phyloP scores from a whole-genome alignment of 2,888 invertebrate species.

The Electrophaes corylata region DNA sequence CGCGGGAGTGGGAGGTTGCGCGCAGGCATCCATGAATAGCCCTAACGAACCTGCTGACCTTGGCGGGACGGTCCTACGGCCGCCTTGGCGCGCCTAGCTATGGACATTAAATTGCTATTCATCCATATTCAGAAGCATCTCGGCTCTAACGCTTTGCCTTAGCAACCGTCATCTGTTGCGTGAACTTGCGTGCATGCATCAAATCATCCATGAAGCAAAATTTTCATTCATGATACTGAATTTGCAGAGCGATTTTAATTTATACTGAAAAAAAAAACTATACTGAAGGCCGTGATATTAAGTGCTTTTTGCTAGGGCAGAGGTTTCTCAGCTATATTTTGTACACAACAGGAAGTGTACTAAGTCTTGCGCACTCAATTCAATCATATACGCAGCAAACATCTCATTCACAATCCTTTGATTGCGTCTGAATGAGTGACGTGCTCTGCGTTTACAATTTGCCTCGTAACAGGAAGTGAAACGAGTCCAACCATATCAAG shows the following conservation, averaged over 20 bases:
- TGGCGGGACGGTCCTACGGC: slow-evolving; percentile 67
- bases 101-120: slow-evolving; percentile 34
- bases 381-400: slow-evolving; percentile 65
- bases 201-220: slow-evolving; percentile 35
- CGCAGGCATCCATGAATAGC: slow-evolving; percentile 81
- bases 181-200: slow-evolving; percentile 10
- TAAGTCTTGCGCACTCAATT: slow-evolving; percentile 47
- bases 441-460: slow-evolving; percentile 76
- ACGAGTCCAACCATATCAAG: slow-evolving; percentile 76
- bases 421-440: slow-evolving; percentile 81
- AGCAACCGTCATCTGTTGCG: slow-evolving; percentile 20
- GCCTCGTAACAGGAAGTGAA: slow-evolving; percentile 75
- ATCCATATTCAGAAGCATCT: slow-evolving; percentile 26
- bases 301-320: background rate
- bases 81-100: slow-evolving; percentile 42
- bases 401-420: slow-evolving; percentile 81
- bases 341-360: slow-evolving; percentile 68
- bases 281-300: background rate
- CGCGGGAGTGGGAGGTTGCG: slow-evolving; percentile 58
- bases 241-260: no score
- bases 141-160: slow-evolving; percentile 15
- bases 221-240: slow-evolving; percentile 8
- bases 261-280: no score
- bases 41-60: slow-evolving; percentile 82
- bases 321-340: slow-evolving; percentile 22